phyloP scores from a whole-genome alignment of 2,797 vertebrate genomes.

The Eurystomus glaucurus region DNA sequence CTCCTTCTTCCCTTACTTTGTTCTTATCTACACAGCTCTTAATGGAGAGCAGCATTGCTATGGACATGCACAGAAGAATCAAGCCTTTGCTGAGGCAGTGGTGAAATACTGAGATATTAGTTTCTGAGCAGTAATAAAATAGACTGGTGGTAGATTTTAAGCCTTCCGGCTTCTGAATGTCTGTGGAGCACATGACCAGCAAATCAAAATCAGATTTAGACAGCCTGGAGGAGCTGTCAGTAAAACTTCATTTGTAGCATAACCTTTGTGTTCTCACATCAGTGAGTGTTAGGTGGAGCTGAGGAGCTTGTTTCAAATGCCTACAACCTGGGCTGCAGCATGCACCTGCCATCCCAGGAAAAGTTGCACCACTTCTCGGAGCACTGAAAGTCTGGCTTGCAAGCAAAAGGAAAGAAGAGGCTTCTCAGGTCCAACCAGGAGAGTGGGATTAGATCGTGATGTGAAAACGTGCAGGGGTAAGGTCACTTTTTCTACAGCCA shows the following conservation, averaged over 20 bases:
- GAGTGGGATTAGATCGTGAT: neutral
- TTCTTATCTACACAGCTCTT: neutral
- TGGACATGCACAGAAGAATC: constrained; percentile 1
- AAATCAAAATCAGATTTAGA: constrained; percentile 49
- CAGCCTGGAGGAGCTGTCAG: constrained; percentile 18
- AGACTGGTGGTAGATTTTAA: constrained; percentile 14
- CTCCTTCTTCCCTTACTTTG: neutral
- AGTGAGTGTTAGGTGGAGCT: neutral
- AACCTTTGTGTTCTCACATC: neutral
- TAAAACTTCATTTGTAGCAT: neutral
- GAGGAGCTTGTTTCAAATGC: neutral
- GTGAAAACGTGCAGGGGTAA: neutral
- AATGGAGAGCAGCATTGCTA: neutral
- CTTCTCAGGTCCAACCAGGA: neutral
- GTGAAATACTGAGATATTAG: neutral
- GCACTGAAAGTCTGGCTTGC: neutral
- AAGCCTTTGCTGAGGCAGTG: neutral
- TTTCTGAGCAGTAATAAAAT: constrained; percentile 43
- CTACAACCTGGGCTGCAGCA: neutral
- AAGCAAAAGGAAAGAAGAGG: neutral
- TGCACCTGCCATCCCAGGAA: neutral
- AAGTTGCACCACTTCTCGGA: neutral
- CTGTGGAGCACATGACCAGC: neutral
- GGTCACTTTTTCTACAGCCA: neutral
- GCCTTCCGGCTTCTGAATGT: neutral